Base-by-base conservation (phyloP, 2,797 vertebrate species). In the Catostomus latipinnis region DNA sequence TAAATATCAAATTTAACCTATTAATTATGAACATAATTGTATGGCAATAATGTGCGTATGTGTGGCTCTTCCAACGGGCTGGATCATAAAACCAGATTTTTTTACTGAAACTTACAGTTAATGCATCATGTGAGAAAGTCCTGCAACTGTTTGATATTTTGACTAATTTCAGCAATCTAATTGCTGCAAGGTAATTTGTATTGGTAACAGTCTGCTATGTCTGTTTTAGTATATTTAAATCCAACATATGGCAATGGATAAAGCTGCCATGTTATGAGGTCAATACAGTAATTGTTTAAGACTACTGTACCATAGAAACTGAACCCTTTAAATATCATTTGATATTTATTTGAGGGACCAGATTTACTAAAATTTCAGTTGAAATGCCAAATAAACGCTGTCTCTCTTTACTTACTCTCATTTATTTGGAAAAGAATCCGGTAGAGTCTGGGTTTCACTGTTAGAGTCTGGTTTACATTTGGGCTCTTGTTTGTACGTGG, bases 401-500 rank as follows among this genome's bases (percentile, higher is more conserved):
- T 22, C 57, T 60, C 46, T 48, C 74, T 81, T 72, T 70, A 81
- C 72, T 58, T 81, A 76, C 63, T 8, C 61, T 69, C 70, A 45
- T 81, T 78, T 79, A 83, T 82, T 79, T 82, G 81, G 60, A 83
- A 83, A 75, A 71, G 63, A 43, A 53, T 76, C 69, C 8, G 71
- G 65, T 74, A 46, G 58, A 77, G 50, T 67, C 74, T 79, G 69
- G 53, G 12, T 80, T 83, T 85, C 74, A 77, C 74, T 78, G 68
- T 69, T 79, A 45, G 76, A 75, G 78, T 83, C 83, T 83, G 82
- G 85, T 87, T 87, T 72, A 80, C 75, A 83, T 88, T 82, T 85
- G 78, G 68, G 60, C 76, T 83, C 78, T 76, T 78, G 74, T 85
- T 85, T 87, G 70, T 79, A 76, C 76, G 66, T 73, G 84, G 74